Evolutionary conservation across 2,113 vertebrate genomes (phyloP), one percentile per base, ranked within the genome.

Genomic region (Bucco capensis): DNA sequence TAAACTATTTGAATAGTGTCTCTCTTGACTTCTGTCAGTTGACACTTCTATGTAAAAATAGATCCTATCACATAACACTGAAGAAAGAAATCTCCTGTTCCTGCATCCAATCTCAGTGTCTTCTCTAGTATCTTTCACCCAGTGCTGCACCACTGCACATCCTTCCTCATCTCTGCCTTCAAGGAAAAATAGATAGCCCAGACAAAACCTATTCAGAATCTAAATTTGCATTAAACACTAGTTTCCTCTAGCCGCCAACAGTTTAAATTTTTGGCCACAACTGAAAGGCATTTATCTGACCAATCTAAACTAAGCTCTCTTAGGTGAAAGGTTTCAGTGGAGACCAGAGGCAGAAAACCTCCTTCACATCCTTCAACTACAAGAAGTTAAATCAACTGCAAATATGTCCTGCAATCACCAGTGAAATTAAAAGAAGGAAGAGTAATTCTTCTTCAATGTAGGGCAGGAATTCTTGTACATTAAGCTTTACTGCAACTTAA

Each of bases 21-120:
- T 37, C 73, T 71, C 33, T 56, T 67, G 56, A 77, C 28, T 83
- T 92, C 44, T 67, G 57, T 72, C 83, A 92, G 61, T 73, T 81
- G 91, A 90, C 57, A 71, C 67, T 86, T 88, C 57, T n/a, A 27
- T n/a, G 38, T 42, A 94, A 95, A 93, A 95, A 86, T 31, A 96
- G 73, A 88, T 81, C 8, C 38, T 56, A 70, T 37, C 65, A 67
- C 76, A 83, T 88, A 94, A 83, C 44, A 42, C 1, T 28, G 19
- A 86, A 90, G 60, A 49, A 92, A 71, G 57, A 28, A 67, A 86
- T 14, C 31, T 47, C 64, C 71, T 81, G 47, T 56, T 81, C 42
- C 33, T 42, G 28, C 67, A 80, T 62, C 25, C 35, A 58, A n/a
- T 78, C 33, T 72, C 42, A 27, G 23, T 77, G 86, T 88, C 86